phyloP scores from a whole-genome alignment of 2,888 invertebrate genomes.

The Nycteola revayana region DNA sequence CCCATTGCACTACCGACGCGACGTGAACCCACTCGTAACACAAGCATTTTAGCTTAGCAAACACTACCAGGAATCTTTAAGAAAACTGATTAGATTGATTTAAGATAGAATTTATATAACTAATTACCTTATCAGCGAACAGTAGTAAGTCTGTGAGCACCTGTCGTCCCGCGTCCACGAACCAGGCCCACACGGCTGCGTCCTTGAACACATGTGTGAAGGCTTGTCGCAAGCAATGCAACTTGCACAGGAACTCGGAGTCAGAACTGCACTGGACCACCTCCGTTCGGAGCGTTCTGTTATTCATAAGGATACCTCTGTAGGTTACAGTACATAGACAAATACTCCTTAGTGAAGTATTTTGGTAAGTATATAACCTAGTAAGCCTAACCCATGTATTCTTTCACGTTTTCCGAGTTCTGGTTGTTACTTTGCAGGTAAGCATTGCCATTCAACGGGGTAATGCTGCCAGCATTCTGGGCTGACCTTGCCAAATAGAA shows the following conservation, averaged over 20 bases:
- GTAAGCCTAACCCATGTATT: background rate
- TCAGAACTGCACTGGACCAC: slow-evolving; percentile 94
- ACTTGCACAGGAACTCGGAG: slow-evolving; percentile 96
- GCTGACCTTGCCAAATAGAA: no score
- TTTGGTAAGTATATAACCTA: background rate
- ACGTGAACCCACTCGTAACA: no score
- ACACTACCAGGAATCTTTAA: no score
- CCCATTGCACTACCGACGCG: no score
- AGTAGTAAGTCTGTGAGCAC: slow-evolving; percentile 93
- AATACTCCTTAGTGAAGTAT: background rate
- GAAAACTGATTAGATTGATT: no score
- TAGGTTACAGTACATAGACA: no score
- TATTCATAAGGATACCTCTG: slow-evolving; percentile 6
- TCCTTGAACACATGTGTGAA: slow-evolving; percentile 90
- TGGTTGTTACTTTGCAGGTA: no score
- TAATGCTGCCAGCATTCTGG: no score
- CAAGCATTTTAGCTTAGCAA: no score
- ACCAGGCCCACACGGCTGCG: slow-evolving; percentile 88
- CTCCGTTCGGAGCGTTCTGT: slow-evolving; percentile 90
- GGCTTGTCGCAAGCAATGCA: slow-evolving; percentile 95
- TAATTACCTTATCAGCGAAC: slow-evolving; percentile 91
- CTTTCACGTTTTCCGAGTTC: no score
- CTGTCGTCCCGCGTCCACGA: slow-evolving; percentile 93
- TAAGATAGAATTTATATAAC: no score
- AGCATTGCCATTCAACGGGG: no score